These are phyloP conservation scores for Oscarella lobularis DNA, from an alignment of 37 sponge, comb jelly and placozoan genomes.

Conservation along the genomic window DNA sequence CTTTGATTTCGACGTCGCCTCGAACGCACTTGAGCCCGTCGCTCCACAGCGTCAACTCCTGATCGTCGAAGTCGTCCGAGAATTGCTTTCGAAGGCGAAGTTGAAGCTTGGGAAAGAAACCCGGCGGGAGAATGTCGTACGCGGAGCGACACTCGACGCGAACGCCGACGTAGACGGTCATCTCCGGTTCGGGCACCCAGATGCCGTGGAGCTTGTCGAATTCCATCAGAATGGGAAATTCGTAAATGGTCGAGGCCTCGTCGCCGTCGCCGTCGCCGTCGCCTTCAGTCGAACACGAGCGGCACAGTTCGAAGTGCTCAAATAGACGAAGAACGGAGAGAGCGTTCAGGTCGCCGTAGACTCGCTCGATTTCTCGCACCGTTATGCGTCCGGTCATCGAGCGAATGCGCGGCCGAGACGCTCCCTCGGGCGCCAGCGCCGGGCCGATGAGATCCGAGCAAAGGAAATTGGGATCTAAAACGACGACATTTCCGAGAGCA, in stretches of 20 bases:
- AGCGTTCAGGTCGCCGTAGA: constrained; percentile 47
- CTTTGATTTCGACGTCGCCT: constrained; percentile 59
- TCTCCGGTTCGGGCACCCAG: constrained; percentile 52
- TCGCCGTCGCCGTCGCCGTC: no score
- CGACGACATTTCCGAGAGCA: constrained; percentile 37
- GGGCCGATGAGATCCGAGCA: constrained; percentile 63
- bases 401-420: constrained; percentile 23
- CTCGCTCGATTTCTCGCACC: constrained; percentile 30
- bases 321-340: constrained; percentile 51
- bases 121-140: constrained; percentile 49
- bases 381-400: constrained; percentile 57
- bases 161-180: constrained; percentile 58
- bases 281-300: not conserved
- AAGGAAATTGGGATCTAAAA: constrained; percentile 67
- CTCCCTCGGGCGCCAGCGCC: constrained; percentile 47
- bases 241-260: no score
- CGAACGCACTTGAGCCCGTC: constrained; percentile 73
- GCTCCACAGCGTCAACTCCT: constrained; percentile 70
- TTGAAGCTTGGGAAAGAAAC: constrained; percentile 51
- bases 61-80: constrained; percentile 60
- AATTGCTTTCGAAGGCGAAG: constrained; percentile 32
- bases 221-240: constrained; percentile 68
- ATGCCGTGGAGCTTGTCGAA: constrained; percentile 64
- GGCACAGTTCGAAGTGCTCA: constrained; percentile 80
- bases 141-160: constrained; percentile 17